A percentile compares a stretch with the other conserved stretches of the same genome.
Evolutionary conservation across 2,888 invertebrate species (phyloP).

Genomic region (Eilema caniola): DNA sequence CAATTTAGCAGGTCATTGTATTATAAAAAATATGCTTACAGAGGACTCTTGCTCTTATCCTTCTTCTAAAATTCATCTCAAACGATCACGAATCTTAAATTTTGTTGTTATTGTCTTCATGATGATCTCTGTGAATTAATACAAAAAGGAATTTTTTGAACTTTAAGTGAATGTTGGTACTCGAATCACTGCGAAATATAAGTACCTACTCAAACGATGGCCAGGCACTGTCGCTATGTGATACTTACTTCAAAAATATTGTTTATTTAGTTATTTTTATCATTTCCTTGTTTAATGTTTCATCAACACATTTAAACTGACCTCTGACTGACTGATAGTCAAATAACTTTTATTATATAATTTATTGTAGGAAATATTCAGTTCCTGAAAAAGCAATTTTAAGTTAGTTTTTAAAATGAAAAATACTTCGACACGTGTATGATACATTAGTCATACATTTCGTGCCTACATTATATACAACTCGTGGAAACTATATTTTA

Average conservation of each 20-base stretch:
- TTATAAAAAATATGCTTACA: not conserved
- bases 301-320: conserved; percentile 45
- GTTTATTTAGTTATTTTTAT: conserved; percentile 46
- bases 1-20: too few species aligned
- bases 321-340: conserved; percentile 41
- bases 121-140: not conserved
- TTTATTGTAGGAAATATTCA: conserved; percentile 9
- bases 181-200: conserved; percentile 36
- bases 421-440: not conserved
- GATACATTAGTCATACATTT: not conserved
- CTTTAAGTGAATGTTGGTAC: not conserved
- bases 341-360: conserved; percentile 8
- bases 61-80: not conserved
- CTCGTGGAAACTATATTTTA: conserved; percentile 5
- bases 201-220: conserved; percentile 23
- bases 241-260: conserved; percentile 36
- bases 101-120: not conserved
- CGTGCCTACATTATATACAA: not conserved
- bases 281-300: conserved; percentile 53
- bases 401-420: not conserved
- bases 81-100: not conserved
- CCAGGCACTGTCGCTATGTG: conserved; percentile 30
- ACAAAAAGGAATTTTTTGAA: not conserved
- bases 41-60: not conserved
- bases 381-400: conserved; percentile 9